Conservation (phyloP, 2,113 vertebrate genomes). For the Mus spicilegus region DNA sequence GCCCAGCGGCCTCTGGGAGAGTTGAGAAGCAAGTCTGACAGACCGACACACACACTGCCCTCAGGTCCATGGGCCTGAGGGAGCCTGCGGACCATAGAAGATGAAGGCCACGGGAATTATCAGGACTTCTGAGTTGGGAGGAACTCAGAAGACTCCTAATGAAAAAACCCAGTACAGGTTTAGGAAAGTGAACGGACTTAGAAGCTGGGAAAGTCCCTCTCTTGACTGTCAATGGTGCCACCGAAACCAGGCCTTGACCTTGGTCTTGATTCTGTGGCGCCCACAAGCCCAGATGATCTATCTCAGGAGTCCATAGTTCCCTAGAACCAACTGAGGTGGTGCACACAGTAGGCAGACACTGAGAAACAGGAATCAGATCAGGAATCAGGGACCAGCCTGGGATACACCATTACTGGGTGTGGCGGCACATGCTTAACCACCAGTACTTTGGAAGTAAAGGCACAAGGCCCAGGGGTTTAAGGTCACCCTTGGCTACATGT, state of each 20-base stretch:
- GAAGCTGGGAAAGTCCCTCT: not conserved
- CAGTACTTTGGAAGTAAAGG: not conserved
- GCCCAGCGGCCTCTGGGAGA: not conserved
- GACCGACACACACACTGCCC: too few species aligned
- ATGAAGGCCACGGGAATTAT: slow-evolving; percentile 27
- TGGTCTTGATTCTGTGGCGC: not conserved
- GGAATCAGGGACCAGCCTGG: not conserved
- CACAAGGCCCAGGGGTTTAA: not conserved
- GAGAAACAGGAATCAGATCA: not conserved
- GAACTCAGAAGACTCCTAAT: slow-evolving; percentile 1
- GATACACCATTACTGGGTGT: not conserved
- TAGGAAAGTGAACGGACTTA: not conserved
- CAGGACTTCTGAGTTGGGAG: slow-evolving; percentile 15
- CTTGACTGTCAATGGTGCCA: not conserved
- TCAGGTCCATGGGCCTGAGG: not conserved
- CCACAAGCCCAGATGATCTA: not conserved
- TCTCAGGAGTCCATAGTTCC: not conserved
- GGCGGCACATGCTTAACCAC: not conserved
- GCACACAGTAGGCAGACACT: not conserved
- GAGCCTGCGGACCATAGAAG: not conserved
- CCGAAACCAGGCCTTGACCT: not conserved
- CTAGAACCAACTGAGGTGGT: not conserved
- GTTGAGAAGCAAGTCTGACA: slow-evolving; percentile 29
- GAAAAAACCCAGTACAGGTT: not conserved
- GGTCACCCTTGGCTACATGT: not conserved